Conservation (phyloP, 2,113 vertebrate species). For the Lichenostomus cassidix region DNA sequence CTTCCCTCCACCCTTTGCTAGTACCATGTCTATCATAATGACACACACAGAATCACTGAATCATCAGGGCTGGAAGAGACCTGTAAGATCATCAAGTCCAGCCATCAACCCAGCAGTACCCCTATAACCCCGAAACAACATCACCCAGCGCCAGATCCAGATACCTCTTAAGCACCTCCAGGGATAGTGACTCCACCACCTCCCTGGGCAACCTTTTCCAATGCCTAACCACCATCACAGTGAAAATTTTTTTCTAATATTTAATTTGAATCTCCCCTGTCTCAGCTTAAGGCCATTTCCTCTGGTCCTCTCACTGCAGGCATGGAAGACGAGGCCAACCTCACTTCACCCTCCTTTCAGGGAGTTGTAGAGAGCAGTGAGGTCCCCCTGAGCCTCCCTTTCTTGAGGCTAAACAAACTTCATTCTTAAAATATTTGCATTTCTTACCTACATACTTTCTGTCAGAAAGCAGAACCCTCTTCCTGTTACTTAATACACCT, state of each 20-base stretch:
- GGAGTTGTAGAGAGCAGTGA: neutral
- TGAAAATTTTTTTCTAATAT: neutral
- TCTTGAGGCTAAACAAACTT: neutral
- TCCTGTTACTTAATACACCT: neutral
- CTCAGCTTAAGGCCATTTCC: neutral
- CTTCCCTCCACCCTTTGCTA: neutral
- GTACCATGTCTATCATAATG: neutral
- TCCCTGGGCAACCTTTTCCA: neutral
- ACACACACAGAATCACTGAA: neutral
- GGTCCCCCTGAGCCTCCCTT: neutral
- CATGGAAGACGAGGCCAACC: fast-evolving
- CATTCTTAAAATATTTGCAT: neutral
- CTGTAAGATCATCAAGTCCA: neutral
- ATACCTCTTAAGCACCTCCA: neutral
- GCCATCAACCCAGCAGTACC: neutral
- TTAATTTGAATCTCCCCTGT: neutral
- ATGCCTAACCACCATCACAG: neutral
- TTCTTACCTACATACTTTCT: neutral
- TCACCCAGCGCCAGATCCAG: fast-evolving
- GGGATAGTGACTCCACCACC: no score
- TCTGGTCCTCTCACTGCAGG: neutral
- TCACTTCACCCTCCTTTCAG: neutral
- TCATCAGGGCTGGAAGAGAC: neutral
- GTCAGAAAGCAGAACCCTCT: neutral
- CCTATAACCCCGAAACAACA: neutral